A percentile compares a stretch with the other conserved stretches of the same genome.
Conservation (phyloP, 1,140 invertebrate genomes). For the Drosophila sturtevanti region DNA sequence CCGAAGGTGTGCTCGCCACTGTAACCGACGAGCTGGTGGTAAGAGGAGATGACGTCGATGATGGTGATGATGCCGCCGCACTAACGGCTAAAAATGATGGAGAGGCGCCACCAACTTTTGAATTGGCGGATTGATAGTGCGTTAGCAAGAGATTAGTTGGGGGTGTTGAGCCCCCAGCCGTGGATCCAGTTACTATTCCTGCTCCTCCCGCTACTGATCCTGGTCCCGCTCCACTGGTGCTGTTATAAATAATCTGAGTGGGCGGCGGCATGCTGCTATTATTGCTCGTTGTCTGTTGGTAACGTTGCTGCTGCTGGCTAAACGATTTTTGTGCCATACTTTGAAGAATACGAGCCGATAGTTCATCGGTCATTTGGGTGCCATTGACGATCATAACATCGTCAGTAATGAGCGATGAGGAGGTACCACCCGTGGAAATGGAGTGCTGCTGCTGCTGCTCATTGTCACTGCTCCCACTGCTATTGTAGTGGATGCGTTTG, state of each 20-base stretch:
- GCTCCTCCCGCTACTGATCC: conserved; percentile 11
- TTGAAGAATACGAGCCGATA: conserved; percentile 78
- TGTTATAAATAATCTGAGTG: conserved; percentile 63
- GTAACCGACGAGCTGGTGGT: conserved; percentile 39
- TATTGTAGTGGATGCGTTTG: conserved; percentile 60
- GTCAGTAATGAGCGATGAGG: conserved; percentile 63
- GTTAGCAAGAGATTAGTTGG: conserved; percentile 50
- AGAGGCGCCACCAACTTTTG: conserved; percentile 31
- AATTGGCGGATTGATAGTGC: conserved; percentile 51
- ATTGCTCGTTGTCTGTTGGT: conserved; percentile 53
- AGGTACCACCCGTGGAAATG: conserved; percentile 17
- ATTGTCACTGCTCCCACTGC: conserved; percentile 56
- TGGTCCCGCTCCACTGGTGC: conserved; percentile 23
- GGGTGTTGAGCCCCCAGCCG: not conserved
- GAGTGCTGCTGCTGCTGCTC: conserved; percentile 44
- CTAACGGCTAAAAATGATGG: conserved; percentile 41
- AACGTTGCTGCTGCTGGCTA: conserved; percentile 82
- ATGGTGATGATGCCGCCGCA: conserved; percentile 18
- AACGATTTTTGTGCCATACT: conserved; percentile 81
- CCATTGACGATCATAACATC: conserved; percentile 82
- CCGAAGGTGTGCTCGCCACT: conserved; percentile 51
- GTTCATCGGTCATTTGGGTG: conserved; percentile 81
- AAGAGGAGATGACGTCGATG: not conserved
- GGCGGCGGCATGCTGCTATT: conserved; percentile 59
- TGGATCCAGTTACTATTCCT: not conserved